phyloP scores from a whole-genome alignment of 2,888 invertebrate genomes.

The Trachelus tabidus region DNA sequence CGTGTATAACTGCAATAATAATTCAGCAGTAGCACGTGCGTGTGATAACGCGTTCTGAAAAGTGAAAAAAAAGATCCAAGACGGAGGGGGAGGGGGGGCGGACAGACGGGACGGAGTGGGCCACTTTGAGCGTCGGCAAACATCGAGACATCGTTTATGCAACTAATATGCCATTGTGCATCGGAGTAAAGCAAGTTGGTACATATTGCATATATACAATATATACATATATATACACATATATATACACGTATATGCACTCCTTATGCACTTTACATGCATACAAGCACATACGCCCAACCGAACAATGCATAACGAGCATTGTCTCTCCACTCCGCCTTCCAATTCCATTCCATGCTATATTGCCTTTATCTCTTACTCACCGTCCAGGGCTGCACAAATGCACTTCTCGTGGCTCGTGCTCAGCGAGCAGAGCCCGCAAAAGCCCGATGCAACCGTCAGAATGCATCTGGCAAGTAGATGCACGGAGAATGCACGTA shows the following conservation, averaged over 20 bases:
- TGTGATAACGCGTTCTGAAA: background rate
- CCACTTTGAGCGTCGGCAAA: background rate
- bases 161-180: slow-evolving; percentile 36
- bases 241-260: background rate
- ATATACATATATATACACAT: background rate
- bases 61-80: background rate
- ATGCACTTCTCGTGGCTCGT: slow-evolving; percentile 18
- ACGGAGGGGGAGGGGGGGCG: too few species aligned
- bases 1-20: background rate
- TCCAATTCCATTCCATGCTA: slow-evolving; percentile 48
- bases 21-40: background rate
- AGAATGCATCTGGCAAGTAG: slow-evolving; percentile 1
- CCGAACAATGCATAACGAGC: slow-evolving; percentile 59
- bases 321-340: slow-evolving; percentile 58
- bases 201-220: background rate
- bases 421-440: background rate
- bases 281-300: slow-evolving; percentile 25
- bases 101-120: background rate
- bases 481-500: slow-evolving; percentile 11
- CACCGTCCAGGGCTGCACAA: slow-evolving; percentile 8
- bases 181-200: background rate
- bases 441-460: background rate
- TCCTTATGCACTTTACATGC: background rate
- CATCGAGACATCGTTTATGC: background rate
- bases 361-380: slow-evolving; percentile 55